Evolutionary conservation across 1,140 invertebrate genomes (phyloP), one percentile per base, ranked within the genome.

Genomic region (Liolophura sinensis): DNA sequence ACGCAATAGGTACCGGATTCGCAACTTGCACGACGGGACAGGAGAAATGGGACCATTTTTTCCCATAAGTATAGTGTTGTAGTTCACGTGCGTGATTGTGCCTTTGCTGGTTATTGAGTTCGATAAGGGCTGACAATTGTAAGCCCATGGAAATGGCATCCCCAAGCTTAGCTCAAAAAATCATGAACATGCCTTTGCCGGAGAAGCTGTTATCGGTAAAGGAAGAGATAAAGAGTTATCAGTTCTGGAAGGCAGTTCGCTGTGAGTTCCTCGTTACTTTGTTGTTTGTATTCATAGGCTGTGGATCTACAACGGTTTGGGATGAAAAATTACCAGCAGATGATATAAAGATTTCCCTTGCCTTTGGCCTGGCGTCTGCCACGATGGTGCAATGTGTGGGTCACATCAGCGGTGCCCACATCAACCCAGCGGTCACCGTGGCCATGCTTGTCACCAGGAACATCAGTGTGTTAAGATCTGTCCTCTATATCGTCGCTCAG

Each of bases 361-460:
- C 72, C 63, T 96, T 96, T 84, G 95, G 95, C 58, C 86, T 97
- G 22, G 88, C 90, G 20, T 92, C 95, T 60, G 92, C 91, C 25
- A 91, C 92, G 7, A 64, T 79, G 52, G 66, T 78, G 15, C 68
- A 70, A 56, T 76, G 74, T 55, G 65, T 80, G 14, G 70, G 73
- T 18, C 64, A 73, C 59, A 69, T 72, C 22, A 76, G 77, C 55
- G 76, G 77, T 7, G 74, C 69, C 15, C 75, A 82, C 58, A 75
- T 82, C 31, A 82, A 82, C 57, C 80, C 80, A 0, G 78, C 76
- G 14, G 71, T 82, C 14, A 77, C 77, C 11, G 62, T 78, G 4
- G 73, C 74, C 1, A 66, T 80, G 67, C 62, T 85, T 5, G 84
- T 91, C 18, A 90, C 91, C 20, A 91, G 93, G 40, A 90, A 93